Base-by-base conservation (phyloP, 2,797 vertebrate genomes). In the Ambastaia sidthimunki region DNA sequence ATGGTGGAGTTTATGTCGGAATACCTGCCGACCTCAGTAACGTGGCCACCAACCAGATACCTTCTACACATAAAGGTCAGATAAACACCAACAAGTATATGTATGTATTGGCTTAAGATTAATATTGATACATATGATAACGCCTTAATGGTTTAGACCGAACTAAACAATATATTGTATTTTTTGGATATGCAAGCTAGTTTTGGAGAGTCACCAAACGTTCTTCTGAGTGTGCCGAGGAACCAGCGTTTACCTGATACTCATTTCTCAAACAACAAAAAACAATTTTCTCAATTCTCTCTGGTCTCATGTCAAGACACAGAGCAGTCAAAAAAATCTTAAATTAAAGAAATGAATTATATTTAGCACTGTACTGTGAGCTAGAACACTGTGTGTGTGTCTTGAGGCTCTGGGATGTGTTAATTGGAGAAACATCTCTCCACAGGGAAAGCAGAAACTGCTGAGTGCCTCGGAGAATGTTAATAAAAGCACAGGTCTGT, bases 1-100 rank as follows among this genome's bases (percentile, higher is more conserved):
- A 97, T 13, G 97, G 97, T 0, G 96, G 96, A 0, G 96, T 98
- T 10, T 98, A 98, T 0, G 95, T 97, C 73, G 97, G 96, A 5
- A 88, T 97, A 72, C 96, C 96, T 0, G 74, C 93, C 0, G 95
- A 96, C 6, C 88, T 93, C 0, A 91, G 90, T 84, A 90, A 84
- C 69, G 86, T 94, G 84, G 91, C 92, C 73, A 85, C 91, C 76
- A 89, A 83, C 52, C 94, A 95, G 82, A 90, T 95, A 0, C 94
- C 94, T 85, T 87, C 90, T 37, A 86, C 92, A 11, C 88, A 90
- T 0, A 94, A 94, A 95, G 96, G 96, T 97, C 18, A 76, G 71
- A 44, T 7, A 65, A 1, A 28, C 59, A 25, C 9, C 19, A 9
- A 23, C 1, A 16, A 3, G 6, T 68, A 0, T 16, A 4, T 7